Percentiles rank a stretch among this genome's conserved stretches.
Evolutionary conservation across 1,140 invertebrate genomes (phyloP).

Genomic region (Bacillus rossius): DNA sequence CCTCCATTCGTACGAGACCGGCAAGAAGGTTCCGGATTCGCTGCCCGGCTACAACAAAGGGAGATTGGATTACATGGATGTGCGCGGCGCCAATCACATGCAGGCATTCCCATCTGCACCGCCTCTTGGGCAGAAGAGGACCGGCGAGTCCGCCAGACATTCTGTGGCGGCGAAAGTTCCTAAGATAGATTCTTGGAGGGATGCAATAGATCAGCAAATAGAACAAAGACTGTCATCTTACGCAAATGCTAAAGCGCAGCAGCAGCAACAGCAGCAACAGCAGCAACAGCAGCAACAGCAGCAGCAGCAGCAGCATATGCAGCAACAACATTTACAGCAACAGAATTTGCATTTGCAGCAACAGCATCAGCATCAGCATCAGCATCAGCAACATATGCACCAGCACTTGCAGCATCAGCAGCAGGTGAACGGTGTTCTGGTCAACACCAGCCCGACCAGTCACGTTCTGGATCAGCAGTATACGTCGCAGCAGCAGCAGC

Average conservation of each 20-base stretch:
- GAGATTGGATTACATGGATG: neutral
- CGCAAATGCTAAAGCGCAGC: slow-evolving; percentile 15
- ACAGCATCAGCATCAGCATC: slow-evolving; percentile 15
- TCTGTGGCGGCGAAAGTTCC: slow-evolving; percentile 42
- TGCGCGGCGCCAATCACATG: neutral
- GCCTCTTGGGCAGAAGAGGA: slow-evolving; percentile 5
- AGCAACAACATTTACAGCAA: slow-evolving; percentile 12
- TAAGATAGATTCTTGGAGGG: slow-evolving; percentile 46
- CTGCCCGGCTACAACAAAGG: neutral
- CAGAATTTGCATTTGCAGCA: slow-evolving; percentile 12
- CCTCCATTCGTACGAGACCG: neutral
- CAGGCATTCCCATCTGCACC: neutral
- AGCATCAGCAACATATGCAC: slow-evolving; percentile 8
- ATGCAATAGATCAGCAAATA: slow-evolving; percentile 49
- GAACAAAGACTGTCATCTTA: slow-evolving; percentile 42
- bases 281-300: slow-evolving; percentile 12
- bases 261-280: slow-evolving; percentile 17
- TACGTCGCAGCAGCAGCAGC: slow-evolving; percentile 30
- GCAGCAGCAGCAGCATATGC: neutral
- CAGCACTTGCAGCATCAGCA: slow-evolving; percentile 8
- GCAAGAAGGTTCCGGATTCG: neutral
- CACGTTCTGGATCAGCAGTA: slow-evolving; percentile 29
- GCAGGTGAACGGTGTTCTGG: slow-evolving; percentile 3
- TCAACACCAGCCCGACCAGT: slow-evolving; percentile 22
- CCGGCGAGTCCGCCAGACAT: slow-evolving; percentile 3